A percentile compares a stretch with the other conserved stretches of the same genome.
phyloP scores from a whole-genome alignment of 2,797 vertebrate species.

The Ptychadena robeensis region DNA sequence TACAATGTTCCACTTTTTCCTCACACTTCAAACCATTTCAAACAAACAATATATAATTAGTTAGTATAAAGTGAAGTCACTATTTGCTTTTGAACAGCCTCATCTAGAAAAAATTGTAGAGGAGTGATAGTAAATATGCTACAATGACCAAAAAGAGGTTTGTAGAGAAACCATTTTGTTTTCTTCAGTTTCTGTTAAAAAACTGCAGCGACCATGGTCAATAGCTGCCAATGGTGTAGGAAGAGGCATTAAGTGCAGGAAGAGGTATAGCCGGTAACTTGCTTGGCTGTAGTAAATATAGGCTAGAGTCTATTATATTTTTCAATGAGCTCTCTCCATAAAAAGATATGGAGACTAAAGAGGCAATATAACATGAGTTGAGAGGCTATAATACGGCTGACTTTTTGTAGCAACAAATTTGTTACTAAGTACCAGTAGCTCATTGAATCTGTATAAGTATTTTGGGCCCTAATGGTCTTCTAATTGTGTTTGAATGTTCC shows the following conservation, averaged over 20 bases:
- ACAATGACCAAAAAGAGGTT: background rate
- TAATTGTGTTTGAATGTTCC: background rate
- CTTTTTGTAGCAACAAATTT: too few species aligned
- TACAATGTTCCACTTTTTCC: too few species aligned
- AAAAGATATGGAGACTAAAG: background rate
- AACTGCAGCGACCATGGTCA: background rate
- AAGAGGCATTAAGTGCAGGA: background rate
- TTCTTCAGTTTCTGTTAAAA: background rate
- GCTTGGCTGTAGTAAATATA: too few species aligned
- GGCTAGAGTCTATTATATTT: background rate
- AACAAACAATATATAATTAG: too few species aligned
- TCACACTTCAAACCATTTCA: too few species aligned
- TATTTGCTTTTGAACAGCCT: too few species aligned
- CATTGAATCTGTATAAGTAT: background rate
- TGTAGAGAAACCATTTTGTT: background rate
- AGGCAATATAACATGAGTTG: too few species aligned
- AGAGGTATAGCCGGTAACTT: background rate
- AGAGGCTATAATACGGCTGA: too few species aligned
- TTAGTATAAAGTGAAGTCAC: too few species aligned
- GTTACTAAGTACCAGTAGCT: background rate
- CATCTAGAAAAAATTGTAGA: too few species aligned
- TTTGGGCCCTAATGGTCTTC: background rate
- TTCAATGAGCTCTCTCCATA: too few species aligned
- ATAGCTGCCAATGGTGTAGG: background rate
- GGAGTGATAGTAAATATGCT: too few species aligned